Conservation (phyloP, 1,140 invertebrate species). For the Anastrepha ludens region DNA sequence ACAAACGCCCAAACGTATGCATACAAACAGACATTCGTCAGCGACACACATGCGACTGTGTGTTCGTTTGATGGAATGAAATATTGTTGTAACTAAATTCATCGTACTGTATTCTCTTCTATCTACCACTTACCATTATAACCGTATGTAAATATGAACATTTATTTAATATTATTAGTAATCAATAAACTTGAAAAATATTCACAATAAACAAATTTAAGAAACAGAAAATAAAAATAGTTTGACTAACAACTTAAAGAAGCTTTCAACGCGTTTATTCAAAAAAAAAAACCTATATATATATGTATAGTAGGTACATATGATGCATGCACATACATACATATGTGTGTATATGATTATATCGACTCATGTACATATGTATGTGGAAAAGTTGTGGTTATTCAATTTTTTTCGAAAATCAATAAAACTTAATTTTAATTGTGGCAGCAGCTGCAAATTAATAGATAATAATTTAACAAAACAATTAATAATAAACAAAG, state of each 20-base stretch:
- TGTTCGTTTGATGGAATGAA: background rate
- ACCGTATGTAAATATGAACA: conserved; percentile 22
- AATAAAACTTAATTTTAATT: conserved; percentile 37
- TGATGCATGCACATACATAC: background rate
- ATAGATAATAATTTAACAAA: conserved; percentile 39
- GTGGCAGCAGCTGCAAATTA: background rate
- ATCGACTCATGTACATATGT: background rate
- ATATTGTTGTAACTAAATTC: conserved; percentile 22
- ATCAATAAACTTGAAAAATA: conserved; percentile 16
- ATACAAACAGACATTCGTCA: background rate
- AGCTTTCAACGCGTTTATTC: conserved; percentile 15
- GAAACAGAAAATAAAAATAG: background rate
- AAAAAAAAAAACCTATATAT: too few relatives aligned
- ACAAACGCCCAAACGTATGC: background rate
- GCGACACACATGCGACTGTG: background rate
- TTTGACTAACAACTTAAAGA: background rate
- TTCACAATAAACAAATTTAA: background rate
- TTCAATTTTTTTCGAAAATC: conserved; percentile 40
- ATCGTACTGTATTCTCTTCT: background rate
- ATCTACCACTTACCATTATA: background rate
- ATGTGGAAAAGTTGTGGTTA: background rate
- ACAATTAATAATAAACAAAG: conserved; percentile 31
- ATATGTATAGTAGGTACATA: background rate
- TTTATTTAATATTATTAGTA: conserved; percentile 23
- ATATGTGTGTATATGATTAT: background rate